Conservation (phyloP, 2,888 invertebrate species). For the Apodemia duryi region DNA sequence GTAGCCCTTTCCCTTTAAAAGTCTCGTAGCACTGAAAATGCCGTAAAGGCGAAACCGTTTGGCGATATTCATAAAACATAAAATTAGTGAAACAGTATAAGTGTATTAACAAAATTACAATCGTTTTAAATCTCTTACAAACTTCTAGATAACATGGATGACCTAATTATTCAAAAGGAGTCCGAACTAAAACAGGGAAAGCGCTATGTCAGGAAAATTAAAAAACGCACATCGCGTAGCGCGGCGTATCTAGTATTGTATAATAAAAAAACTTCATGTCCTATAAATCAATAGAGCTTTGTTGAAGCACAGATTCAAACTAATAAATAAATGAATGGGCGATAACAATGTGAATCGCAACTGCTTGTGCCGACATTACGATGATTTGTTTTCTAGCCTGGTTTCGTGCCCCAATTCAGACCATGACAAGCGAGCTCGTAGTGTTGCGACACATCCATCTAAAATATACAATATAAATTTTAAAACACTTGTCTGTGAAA, state of each 20-base stretch:
- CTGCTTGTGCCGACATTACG: background rate
- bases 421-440: background rate
- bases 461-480: background rate
- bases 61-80: too few relatives aligned
- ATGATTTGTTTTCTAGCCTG: constrained; percentile 14
- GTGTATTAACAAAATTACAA: too few relatives aligned
- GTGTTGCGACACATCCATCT: background rate
- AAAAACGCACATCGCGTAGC: background rate
- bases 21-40: too few relatives aligned
- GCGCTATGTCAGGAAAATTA: too few relatives aligned
- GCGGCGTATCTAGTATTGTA: background rate
- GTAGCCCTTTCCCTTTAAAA: too few relatives aligned
- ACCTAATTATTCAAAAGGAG: too few relatives aligned
- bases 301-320: background rate
- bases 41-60: too few relatives aligned
- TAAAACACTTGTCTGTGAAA: background rate
- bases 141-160: too few relatives aligned
- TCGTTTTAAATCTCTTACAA: too few relatives aligned
- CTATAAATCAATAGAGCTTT: background rate
- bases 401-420: constrained; percentile 12
- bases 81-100: too few relatives aligned
- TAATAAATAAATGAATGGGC: background rate
- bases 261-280: background rate
- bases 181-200: too few relatives aligned
- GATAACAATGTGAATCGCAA: background rate